Conservation (phyloP, 2,888 invertebrate species). For the Spodoptera picta region DNA sequence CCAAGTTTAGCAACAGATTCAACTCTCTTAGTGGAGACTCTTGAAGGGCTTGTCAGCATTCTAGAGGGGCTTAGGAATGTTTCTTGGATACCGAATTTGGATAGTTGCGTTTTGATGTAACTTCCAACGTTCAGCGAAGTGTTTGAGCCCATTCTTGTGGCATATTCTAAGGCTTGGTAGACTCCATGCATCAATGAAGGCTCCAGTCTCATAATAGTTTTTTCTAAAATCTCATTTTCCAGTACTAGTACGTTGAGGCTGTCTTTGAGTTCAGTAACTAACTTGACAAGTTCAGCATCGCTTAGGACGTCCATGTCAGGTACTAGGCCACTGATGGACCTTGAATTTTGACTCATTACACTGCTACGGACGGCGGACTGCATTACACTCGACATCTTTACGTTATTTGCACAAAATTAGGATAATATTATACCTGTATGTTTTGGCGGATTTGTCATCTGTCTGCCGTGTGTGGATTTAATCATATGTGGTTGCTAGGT, state of each 20-base stretch:
- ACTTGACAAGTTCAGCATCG: slow-evolving; percentile 74
- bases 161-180: slow-evolving; percentile 80
- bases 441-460: slow-evolving; percentile 20
- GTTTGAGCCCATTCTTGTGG: slow-evolving; percentile 69
- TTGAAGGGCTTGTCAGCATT: slow-evolving; percentile 63
- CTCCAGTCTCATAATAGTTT: slow-evolving; percentile 80
- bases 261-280: slow-evolving; percentile 72
- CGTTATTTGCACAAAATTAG: slow-evolving; percentile 1
- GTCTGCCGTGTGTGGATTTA: slow-evolving; percentile 11
- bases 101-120: slow-evolving; percentile 71
- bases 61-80: slow-evolving; percentile 42
- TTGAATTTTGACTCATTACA: slow-evolving; percentile 69
- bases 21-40: slow-evolving; percentile 69
- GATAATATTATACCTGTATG: neutral
- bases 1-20: slow-evolving; percentile 78
- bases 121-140: slow-evolving; percentile 69
- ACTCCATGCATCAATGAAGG: slow-evolving; percentile 82
- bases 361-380: slow-evolving; percentile 57
- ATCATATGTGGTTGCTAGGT: slow-evolving; percentile 24
- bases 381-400: slow-evolving; percentile 35
- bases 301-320: slow-evolving; percentile 69
- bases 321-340: slow-evolving; percentile 66
- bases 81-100: slow-evolving; percentile 67
- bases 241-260: slow-evolving; percentile 72
- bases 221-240: slow-evolving; percentile 88